A percentile compares a stretch with the other conserved stretches of the same genome.
These are phyloP conservation scores for Himalopsyche japonica DNA, from an alignment of 2,888 invertebrate species.

Conservation along the genomic window DNA sequence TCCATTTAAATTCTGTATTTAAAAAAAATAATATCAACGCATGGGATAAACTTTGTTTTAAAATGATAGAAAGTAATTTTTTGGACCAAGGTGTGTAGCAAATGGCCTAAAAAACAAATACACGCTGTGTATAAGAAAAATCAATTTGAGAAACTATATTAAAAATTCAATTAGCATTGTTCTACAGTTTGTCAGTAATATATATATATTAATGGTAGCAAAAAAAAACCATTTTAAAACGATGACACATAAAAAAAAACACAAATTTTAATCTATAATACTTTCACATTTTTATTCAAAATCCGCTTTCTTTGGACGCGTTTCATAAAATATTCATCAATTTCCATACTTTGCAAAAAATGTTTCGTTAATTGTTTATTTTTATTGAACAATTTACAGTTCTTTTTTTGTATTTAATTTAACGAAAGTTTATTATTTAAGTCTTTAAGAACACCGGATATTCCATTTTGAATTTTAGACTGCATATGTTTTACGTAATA, in stretches of 20 bases:
- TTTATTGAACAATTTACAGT: not conserved
- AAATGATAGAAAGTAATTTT: no score
- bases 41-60: no score
- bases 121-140: no score
- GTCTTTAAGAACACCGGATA: not conserved
- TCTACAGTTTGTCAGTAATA: no score
- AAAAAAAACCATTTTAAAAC: not conserved
- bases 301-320: not conserved
- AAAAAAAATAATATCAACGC: no score
- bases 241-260: no score
- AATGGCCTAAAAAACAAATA: no score
- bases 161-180: no score
- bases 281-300: not conserved
- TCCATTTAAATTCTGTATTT: no score
- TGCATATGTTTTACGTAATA: not conserved
- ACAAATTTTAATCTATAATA: not conserved
- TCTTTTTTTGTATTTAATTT: not conserved
- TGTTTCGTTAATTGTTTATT: not conserved
- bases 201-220: no score
- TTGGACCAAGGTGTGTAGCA: no score
- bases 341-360: not conserved
- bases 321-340: not conserved
- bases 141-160: no score
- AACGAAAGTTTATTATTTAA: not conserved
- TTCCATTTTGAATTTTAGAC: not conserved